Evolutionary conservation across 2,797 vertebrate species (phyloP), one percentile per base, ranked within the genome.

Genomic region (Notolepis coatsorum): DNA sequence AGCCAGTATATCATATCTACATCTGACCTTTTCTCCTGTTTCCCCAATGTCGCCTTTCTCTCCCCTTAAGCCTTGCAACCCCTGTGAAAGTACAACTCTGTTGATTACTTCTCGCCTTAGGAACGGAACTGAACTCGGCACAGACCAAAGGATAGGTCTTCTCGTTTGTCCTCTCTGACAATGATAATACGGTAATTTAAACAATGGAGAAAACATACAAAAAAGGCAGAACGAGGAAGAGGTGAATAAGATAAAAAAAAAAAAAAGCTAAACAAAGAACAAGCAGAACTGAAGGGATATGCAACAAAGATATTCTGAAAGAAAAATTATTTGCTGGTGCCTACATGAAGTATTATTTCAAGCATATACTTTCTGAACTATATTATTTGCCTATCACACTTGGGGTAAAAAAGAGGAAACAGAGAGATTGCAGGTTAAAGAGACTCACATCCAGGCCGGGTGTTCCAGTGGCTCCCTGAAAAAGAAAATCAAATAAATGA

Each of bases 1-100:
- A 65, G 73, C 42, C 74, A 43, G 69, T 54, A 47, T 39, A 68
- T 64, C 66, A 63, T 56, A 61, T 83, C 89, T 89, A 91, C 91
- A 68, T 94, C 94, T 92, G n/a, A 99, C 98, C 98, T 99, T 99
- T 95, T 99, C 98, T 94, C 98, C 98, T 94, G 95, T 98, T 86
- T 98, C 98, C 93, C 98, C 97, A 84, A 87, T 73, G 92, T 97
- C 95, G 87, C 98, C 98, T 91, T 98, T 99, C 82, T 99, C 97
- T 90, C 97, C 97, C 86, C 91, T 96, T 91, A 96, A 95, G 89
- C 98, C 98, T 79, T 95, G 95, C 72, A 96, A 97, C 83, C 98
- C 98, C 98, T 99, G 94, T 67, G 93, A 94, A 94, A 94, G 81
- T 92, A 61, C 87, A 93, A 93, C 89, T 94, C 58, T 33, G 61